Evolutionary conservation across 2,113 vertebrate species (phyloP).

Genomic region (Serilophus lunatus): DNA sequence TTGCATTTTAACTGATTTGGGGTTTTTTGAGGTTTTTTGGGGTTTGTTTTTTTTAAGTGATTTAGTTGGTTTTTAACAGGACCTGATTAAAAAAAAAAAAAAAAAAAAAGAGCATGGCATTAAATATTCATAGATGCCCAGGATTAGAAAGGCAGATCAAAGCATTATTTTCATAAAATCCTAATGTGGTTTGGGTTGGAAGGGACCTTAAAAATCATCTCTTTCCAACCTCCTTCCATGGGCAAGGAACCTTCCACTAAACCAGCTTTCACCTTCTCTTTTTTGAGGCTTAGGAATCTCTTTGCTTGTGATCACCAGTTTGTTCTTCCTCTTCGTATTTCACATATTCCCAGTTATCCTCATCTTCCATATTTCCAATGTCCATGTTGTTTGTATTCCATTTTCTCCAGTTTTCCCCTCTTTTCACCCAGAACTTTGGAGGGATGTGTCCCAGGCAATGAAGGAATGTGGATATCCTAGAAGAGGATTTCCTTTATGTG

Average conservation of each 20-base stretch:
- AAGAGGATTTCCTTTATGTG: neutral
- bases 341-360: neutral
- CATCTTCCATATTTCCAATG: neutral
- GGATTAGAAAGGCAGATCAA: neutral
- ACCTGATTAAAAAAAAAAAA: too few species aligned
- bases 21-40: too few species aligned
- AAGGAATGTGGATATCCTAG: rapidly evolving
- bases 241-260: neutral
- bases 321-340: neutral
- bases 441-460: rapidly evolving
- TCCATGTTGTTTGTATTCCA: rapidly evolving
- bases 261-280: neutral
- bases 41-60: neutral
- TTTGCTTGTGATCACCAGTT: neutral
- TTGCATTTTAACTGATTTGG: neutral
- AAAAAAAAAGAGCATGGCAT: neutral
- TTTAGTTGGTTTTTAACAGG: neutral
- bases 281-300: neutral
- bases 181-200: neutral
- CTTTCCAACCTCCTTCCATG: neutral
- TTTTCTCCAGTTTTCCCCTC: neutral
- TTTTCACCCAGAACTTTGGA: neutral
- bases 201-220: neutral
- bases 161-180: neutral
- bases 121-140: neutral